Conservation (phyloP, 2,113 vertebrate genomes). For the Lutjanus erythropterus region DNA sequence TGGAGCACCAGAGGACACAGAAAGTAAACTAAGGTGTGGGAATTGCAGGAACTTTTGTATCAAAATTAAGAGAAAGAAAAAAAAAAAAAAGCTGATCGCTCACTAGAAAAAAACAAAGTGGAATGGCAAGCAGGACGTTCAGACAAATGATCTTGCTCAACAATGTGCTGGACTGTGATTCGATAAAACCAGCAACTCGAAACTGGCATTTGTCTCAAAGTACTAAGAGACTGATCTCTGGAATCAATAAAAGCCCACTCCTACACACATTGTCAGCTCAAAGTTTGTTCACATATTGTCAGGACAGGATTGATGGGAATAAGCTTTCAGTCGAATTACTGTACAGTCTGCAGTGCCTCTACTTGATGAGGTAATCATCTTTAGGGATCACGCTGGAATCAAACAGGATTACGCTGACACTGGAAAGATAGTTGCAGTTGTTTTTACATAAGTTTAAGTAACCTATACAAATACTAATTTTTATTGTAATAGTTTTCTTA, state of each 20-base stretch:
- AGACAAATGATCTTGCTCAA: slow-evolving; percentile 18
- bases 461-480: too few relatives aligned
- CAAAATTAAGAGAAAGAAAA: neutral
- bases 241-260: slow-evolving; percentile 18
- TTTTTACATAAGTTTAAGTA: neutral
- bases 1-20: neutral
- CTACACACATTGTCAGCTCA: slow-evolving; percentile 8
- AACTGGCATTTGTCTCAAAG: neutral
- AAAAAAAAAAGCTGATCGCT: neutral
- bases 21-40: neutral
- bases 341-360: neutral
- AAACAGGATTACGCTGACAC: neutral
- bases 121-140: neutral
- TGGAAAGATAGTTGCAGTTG: neutral
- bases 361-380: neutral
- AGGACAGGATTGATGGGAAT: neutral
- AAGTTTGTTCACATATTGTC: slow-evolving; percentile 10
- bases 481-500: too few relatives aligned
- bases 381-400: neutral
- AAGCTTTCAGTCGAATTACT: neutral
- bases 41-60: neutral
- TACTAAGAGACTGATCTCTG: slow-evolving; percentile 9
- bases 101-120: neutral
- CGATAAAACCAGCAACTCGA: slow-evolving; percentile 8
- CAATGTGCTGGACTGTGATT: slow-evolving; percentile 14